These are phyloP conservation scores for Asteroscopus sphinx DNA, from an alignment of 2,888 invertebrate genomes.

Conservation along the genomic window DNA sequence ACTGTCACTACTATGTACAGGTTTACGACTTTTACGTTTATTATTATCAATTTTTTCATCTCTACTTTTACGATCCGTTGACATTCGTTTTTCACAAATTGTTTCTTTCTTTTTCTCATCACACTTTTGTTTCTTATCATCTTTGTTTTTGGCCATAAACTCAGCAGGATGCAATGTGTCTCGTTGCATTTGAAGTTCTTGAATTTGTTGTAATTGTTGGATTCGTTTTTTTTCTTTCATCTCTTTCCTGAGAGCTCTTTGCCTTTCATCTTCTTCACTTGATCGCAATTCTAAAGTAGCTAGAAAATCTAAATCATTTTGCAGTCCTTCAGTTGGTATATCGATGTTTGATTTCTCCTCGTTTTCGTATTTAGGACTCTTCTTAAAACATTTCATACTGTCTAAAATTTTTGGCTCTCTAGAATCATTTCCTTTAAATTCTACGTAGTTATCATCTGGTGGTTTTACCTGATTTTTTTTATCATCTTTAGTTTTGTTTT, in stretches of 20 bases:
- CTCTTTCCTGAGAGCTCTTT: constrained; percentile 88
- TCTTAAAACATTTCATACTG: constrained; percentile 71
- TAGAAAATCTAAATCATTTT: constrained; percentile 90
- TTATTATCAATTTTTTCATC: constrained; percentile 81
- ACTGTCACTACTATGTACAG: constrained; percentile 90
- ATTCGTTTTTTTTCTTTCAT: constrained; percentile 89
- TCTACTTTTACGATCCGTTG: constrained; percentile 86
- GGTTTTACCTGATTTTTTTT: constrained; percentile 89
- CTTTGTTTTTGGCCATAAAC: constrained; percentile 77
- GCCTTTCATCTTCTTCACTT: constrained; percentile 90
- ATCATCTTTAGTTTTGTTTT: constrained; percentile 90
- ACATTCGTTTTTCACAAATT: constrained; percentile 85
- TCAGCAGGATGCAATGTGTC: constrained; percentile 83
- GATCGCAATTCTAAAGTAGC: constrained; percentile 90
- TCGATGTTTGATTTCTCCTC: constrained; percentile 70
- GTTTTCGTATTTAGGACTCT: constrained; percentile 69
- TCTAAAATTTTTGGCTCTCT: constrained; percentile 68
- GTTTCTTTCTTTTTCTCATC: constrained; percentile 86
- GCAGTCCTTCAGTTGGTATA: constrained; percentile 72
- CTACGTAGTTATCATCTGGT: constrained; percentile 79
- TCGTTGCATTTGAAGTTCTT: constrained; percentile 86
- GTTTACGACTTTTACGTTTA: constrained; percentile 84
- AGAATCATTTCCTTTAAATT: constrained; percentile 72
- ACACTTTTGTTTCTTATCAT: constrained; percentile 80
- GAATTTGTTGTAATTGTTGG: constrained; percentile 86